A percentile compares a stretch with the other conserved stretches of the same genome.
Evolutionary conservation across 1,140 invertebrate genomes (phyloP).

Genomic region (Agrilus planipennis): DNA sequence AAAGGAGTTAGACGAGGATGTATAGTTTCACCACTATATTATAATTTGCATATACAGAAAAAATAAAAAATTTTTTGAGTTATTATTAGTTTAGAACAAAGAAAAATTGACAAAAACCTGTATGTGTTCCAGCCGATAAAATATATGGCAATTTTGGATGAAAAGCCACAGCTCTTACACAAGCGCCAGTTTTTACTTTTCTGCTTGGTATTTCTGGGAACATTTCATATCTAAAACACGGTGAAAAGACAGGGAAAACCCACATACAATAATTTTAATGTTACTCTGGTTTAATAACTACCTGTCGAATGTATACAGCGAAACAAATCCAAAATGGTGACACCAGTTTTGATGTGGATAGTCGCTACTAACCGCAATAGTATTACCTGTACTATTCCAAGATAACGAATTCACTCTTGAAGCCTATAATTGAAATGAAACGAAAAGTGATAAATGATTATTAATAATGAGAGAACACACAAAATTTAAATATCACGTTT

Average conservation of each 20-base stretch:
- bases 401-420: constrained; percentile 14
- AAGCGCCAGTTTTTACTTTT: constrained; percentile 20
- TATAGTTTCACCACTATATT: not conserved
- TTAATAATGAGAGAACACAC: constrained; percentile 7
- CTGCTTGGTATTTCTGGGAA: constrained; percentile 18
- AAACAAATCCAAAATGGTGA: constrained; percentile 22
- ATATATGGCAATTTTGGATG: constrained; percentile 22
- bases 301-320: constrained; percentile 12
- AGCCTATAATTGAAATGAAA: constrained; percentile 7
- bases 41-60: not conserved
- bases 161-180: constrained; percentile 21
- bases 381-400: constrained; percentile 27
- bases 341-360: constrained; percentile 28
- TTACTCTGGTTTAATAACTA: constrained; percentile 1
- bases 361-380: constrained; percentile 22
- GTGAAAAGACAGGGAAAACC: constrained; percentile 5
- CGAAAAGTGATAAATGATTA: constrained; percentile 7
- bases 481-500: constrained; percentile 10
- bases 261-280: not conserved
- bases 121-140: constrained; percentile 25
- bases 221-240: constrained; percentile 19
- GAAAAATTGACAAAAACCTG: constrained; percentile 15
- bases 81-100: not conserved
- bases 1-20: not conserved
- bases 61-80: not conserved